Evolutionary conservation across 2,113 vertebrate species (phyloP).

Genomic region (Takifugu bimaculatus): DNA sequence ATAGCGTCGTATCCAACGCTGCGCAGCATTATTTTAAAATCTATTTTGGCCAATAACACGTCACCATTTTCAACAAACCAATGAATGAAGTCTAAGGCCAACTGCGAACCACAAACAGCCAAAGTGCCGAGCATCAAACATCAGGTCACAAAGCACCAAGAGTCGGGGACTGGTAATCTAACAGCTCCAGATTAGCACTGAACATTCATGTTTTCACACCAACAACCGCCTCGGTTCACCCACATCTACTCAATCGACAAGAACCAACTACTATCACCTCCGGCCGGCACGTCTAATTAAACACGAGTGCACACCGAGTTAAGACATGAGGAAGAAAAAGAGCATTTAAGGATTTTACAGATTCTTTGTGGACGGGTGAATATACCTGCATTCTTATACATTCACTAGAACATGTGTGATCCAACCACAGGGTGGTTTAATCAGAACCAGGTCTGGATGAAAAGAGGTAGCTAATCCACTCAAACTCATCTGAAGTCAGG

Average conservation of each 20-base stretch:
- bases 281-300: constrained; percentile 11
- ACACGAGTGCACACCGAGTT: constrained; percentile 34
- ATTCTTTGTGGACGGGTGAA: constrained; percentile 10
- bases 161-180: constrained; percentile 15
- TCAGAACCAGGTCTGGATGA: not conserved
- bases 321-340: constrained; percentile 48
- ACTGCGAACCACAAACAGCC: constrained; percentile 34
- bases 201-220: constrained; percentile 38
- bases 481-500: constrained; percentile 16
- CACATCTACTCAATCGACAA: constrained; percentile 3
- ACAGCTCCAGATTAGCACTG: constrained; percentile 7
- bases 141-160: constrained; percentile 31
- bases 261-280: not conserved
- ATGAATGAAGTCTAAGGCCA: constrained; percentile 39
- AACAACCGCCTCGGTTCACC: not conserved
- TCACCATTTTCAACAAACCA: constrained; percentile 31
- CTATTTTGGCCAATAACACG: constrained; percentile 14
- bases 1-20: constrained; percentile 7
- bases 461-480: constrained; percentile 65
- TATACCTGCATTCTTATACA: constrained; percentile 39
- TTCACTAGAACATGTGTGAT: constrained; percentile 42
- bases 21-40: constrained; percentile 25
- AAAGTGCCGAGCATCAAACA: not conserved
- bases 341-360: constrained; percentile 43
- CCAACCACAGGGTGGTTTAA: constrained; percentile 26